Conservation (phyloP, 53 echinoderm and acorn worm species). For the Crossaster papposus region DNA sequence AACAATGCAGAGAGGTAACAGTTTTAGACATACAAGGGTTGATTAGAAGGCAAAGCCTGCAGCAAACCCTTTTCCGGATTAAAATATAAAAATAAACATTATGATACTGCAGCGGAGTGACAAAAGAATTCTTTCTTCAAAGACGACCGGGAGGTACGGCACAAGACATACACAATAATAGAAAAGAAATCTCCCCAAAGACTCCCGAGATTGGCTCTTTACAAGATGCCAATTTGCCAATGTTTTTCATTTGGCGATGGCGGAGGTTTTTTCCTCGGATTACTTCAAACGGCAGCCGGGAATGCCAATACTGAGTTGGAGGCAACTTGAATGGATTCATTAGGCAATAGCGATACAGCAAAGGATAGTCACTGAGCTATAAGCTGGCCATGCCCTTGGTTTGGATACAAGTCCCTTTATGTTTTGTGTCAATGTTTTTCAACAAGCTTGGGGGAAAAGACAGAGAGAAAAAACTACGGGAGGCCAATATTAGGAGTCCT, state of each 20-base stretch:
- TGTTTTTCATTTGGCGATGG: neutral
- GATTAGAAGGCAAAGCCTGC: slow-evolving; percentile 1
- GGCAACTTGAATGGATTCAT: slow-evolving; percentile 42
- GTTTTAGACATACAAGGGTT: neutral
- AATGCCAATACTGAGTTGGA: neutral
- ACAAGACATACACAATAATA: slow-evolving; percentile 6
- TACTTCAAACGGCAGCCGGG: slow-evolving; percentile 38
- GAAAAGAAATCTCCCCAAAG: slow-evolving; percentile 29
- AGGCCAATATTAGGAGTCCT: neutral
- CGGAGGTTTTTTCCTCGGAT: neutral
- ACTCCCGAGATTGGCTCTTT: slow-evolving; percentile 40
- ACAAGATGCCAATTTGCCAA: slow-evolving; percentile 30
- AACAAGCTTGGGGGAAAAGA: slow-evolving; percentile 2
- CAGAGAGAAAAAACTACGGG: neutral
- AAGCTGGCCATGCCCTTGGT: slow-evolving; percentile 42
- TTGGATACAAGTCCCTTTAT: slow-evolving; percentile 5
- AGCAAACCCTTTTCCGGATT: slow-evolving; percentile 25
- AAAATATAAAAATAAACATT: slow-evolving; percentile 39
- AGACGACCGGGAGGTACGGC: neutral
- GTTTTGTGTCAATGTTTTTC: slow-evolving; percentile 41
- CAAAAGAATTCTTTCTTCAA: slow-evolving; percentile 21
- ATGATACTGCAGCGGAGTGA: neutral
- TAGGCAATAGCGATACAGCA: slow-evolving; percentile 29
- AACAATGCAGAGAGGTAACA: slow-evolving; percentile 36
- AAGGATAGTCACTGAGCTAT: slow-evolving; percentile 44